These are phyloP conservation scores for Loripinus fragilis DNA, from an alignment of 2,888 invertebrate genomes.

Conservation along the genomic window DNA sequence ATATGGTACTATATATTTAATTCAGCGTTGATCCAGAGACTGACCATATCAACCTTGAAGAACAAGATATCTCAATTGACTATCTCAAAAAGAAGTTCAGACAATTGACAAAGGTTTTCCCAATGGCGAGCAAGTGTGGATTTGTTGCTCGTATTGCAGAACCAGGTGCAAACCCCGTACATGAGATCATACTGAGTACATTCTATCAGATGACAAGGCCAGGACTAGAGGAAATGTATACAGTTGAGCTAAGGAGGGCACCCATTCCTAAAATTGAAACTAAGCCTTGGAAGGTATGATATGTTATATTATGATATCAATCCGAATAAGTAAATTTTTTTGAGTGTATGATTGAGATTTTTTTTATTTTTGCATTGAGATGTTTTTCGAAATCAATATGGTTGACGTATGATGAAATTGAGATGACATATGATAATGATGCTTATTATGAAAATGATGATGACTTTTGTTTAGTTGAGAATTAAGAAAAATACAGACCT, in stretches of 20 bases:
- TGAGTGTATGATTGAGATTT: too few relatives aligned
- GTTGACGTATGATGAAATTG: too few relatives aligned
- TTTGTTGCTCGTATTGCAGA: slow-evolving; percentile 44
- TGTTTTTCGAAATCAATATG: too few relatives aligned
- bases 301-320: too few relatives aligned
- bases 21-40: not conserved
- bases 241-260: slow-evolving; percentile 44
- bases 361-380: too few relatives aligned
- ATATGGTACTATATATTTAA: not conserved
- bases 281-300: slow-evolving; percentile 60
- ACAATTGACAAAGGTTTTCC: slow-evolving; percentile 21
- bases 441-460: too few relatives aligned
- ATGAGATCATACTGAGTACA: slow-evolving; percentile 52
- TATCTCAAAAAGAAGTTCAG: slow-evolving; percentile 40
- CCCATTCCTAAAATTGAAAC: slow-evolving; percentile 46
- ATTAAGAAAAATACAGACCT: too few relatives aligned
- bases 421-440: too few relatives aligned
- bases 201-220: slow-evolving; percentile 45
- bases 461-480: too few relatives aligned
- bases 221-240: slow-evolving; percentile 28
- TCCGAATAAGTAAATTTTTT: too few relatives aligned
- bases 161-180: slow-evolving; percentile 26
- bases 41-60: slow-evolving; percentile 36
- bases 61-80: slow-evolving; percentile 39
- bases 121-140: slow-evolving; percentile 47